Percentiles rank a stretch among this genome's conserved stretches.
phyloP scores from a whole-genome alignment of 2,888 invertebrate genomes.

The Orthosia gothica region DNA sequence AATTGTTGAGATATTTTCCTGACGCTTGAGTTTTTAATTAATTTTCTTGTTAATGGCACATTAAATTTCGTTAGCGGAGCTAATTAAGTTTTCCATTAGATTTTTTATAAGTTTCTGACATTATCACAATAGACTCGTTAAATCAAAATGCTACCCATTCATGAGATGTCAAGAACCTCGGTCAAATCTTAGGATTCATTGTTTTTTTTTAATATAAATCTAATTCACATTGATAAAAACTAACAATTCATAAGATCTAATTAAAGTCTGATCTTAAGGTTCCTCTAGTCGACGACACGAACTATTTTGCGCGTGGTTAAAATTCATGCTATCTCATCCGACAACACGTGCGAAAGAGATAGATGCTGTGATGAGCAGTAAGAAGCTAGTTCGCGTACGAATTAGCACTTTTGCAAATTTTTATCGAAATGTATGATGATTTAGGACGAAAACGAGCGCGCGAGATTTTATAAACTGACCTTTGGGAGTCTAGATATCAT shows the following conservation, averaged over 20 bases:
- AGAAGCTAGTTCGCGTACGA: no score
- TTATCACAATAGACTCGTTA: conserved; percentile 59
- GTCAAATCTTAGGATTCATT: conserved; percentile 28
- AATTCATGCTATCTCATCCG: no score
- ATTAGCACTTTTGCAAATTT: no score
- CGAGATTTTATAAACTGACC: no score
- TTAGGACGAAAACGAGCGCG: no score
- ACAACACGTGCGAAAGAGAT: no score
- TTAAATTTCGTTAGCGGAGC: conserved; percentile 64
- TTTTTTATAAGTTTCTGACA: conserved; percentile 49
- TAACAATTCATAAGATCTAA: conserved; percentile 53
- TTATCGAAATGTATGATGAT: no score
- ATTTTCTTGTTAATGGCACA: conserved; percentile 65
- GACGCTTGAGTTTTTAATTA: conserved; percentile 55
- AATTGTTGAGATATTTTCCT: conserved; percentile 64
- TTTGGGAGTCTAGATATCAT: no score
- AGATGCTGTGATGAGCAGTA: no score
- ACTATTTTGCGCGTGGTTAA: no score
- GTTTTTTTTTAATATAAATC: conserved; percentile 48
- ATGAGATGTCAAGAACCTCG: conserved; percentile 63
- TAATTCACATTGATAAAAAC: conserved; percentile 57
- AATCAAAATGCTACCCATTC: conserved; percentile 62
- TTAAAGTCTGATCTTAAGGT: conserved; percentile 40
- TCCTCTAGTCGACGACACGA: no score
- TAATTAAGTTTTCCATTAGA: conserved; percentile 67